Evolutionary conservation across 92 coral and sea anemone genomes (phyloP).

Genomic region (Blastomussa wellsi): DNA sequence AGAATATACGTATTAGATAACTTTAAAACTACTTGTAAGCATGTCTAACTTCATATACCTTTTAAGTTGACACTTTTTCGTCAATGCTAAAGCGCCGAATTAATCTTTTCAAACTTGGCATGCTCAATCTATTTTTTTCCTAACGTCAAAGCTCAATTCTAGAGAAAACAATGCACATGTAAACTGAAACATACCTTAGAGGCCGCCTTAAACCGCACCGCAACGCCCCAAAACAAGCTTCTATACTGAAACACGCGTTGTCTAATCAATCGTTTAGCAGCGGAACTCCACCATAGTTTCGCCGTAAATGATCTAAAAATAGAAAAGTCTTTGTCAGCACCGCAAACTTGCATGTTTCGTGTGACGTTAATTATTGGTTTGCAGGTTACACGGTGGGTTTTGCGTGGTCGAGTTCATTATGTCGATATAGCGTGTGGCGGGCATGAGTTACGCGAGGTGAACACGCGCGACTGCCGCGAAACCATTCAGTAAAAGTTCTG

Average conservation of each 20-base stretch:
- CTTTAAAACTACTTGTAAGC: not conserved
- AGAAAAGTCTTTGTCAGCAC: slow-evolving; percentile 1
- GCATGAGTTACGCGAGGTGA: not conserved
- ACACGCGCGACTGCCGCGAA: not conserved
- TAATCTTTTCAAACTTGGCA: not conserved
- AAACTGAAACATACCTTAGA: slow-evolving; percentile 15
- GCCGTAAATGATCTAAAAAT: slow-evolving; percentile 13
- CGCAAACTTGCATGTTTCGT: not conserved
- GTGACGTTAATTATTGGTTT: not conserved
- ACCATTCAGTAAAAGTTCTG: not conserved
- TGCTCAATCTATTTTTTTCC: not conserved
- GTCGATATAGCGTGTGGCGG: not conserved
- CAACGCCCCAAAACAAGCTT: not conserved
- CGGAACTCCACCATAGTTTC: slow-evolving; percentile 16
- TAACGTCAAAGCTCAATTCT: not conserved
- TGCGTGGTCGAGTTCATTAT: not conserved
- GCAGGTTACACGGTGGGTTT: not conserved
- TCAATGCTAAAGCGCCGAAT: not conserved
- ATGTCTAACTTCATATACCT: not conserved
- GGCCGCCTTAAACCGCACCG: not conserved
- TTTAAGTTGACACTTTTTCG: not conserved
- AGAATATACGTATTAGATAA: not conserved
- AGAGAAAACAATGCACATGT: not conserved
- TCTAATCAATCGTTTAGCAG: not conserved
- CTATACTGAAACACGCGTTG: not conserved